These are phyloP conservation scores for Platygyra sinensis DNA, from an alignment of 64 coral and sea anemone genomes.

Conservation along the genomic window DNA sequence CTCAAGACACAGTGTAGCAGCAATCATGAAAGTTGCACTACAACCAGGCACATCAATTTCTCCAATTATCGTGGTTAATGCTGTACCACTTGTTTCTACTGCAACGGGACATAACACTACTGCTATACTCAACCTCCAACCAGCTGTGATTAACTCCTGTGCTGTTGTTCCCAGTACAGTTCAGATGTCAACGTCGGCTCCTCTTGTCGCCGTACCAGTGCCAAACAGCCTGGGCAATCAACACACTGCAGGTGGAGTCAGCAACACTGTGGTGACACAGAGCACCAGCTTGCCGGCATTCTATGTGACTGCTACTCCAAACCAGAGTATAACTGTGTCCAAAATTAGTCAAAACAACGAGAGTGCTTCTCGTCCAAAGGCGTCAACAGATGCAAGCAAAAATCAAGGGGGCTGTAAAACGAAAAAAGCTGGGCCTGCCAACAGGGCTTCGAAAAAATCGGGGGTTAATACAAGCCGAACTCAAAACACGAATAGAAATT, in stretches of 20 bases:
- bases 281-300: not conserved
- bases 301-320: constrained; percentile 20
- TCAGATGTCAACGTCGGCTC: not conserved
- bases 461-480: not conserved
- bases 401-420: not conserved
- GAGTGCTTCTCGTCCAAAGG: not conserved
- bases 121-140: constrained; percentile 2
- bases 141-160: not conserved
- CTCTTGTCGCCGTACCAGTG: not conserved
- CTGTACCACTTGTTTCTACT: not conserved
- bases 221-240: not conserved
- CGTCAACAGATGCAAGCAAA: not conserved
- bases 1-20: constrained; percentile 75
- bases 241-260: not conserved
- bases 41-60: constrained; percentile 40
- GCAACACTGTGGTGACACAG: not conserved
- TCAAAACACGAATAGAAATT: not conserved
- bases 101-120: not conserved
- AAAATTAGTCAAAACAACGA: not conserved
- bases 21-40: constrained; percentile 57
- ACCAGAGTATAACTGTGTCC: constrained; percentile 4
- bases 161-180: not conserved
- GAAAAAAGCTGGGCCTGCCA: not conserved
- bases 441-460: not conserved
- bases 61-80: constrained; percentile 12